phyloP scores from a whole-genome alignment of 2,888 invertebrate species.

The Corythucha ciliata region DNA sequence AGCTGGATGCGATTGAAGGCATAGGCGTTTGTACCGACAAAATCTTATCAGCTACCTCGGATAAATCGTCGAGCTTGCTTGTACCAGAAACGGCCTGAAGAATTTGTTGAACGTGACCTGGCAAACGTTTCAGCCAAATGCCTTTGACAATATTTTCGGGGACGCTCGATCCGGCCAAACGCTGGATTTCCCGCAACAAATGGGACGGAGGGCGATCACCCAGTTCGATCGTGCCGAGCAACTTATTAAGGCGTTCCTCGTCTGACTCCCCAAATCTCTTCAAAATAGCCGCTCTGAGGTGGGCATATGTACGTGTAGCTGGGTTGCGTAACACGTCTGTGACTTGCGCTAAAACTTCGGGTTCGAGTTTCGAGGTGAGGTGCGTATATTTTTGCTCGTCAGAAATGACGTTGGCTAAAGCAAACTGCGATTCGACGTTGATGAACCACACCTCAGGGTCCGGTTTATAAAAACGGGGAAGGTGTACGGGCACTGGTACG shows the following conservation, averaged over 20 bases:
- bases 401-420: background rate
- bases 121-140: too few species aligned
- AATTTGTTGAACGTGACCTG: too few species aligned
- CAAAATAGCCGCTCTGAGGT: background rate
- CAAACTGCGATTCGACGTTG: background rate
- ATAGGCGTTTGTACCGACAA: too few species aligned
- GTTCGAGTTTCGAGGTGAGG: background rate
- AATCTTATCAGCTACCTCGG: too few species aligned
- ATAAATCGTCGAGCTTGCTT: too few species aligned
- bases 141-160: too few species aligned
- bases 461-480: background rate
- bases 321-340: background rate
- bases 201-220: slow-evolving; percentile 6
- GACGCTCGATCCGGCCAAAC: slow-evolving; percentile 1
- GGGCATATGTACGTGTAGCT: background rate
- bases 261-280: slow-evolving; percentile 3
- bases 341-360: background rate
- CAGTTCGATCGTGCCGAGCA: background rate
- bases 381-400: background rate
- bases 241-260: background rate
- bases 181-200: slow-evolving; percentile 8
- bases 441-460: slow-evolving; percentile 2
- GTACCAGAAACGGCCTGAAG: too few species aligned
- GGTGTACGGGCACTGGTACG: too few species aligned
- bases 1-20: too few species aligned